Conservation (phyloP, 2,797 vertebrate genomes). For the Sylvilagus floridanus region DNA sequence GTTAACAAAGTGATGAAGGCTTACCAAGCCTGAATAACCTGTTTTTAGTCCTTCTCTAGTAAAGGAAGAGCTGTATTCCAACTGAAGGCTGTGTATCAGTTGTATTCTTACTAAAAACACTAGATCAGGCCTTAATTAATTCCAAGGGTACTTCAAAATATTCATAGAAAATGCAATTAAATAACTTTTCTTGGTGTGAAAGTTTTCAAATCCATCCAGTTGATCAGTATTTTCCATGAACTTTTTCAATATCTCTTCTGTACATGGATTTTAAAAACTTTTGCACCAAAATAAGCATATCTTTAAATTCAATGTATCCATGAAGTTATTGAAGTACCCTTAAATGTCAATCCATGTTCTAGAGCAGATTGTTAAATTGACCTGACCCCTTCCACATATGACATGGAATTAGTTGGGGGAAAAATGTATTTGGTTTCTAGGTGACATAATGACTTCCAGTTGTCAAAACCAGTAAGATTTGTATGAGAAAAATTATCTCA, state of each 20-base stretch:
- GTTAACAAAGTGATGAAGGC: not conserved
- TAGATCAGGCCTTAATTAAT: constrained; percentile 5
- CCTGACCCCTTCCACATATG: not conserved
- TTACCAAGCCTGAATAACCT: not conserved
- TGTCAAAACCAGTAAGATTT: not conserved
- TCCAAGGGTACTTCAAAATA: too few relatives aligned
- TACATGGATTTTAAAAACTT: too few relatives aligned
- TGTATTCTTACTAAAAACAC: not conserved
- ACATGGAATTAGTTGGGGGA: not conserved
- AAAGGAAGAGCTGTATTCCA: not conserved
- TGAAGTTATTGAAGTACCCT: too few relatives aligned
- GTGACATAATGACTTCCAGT: not conserved
- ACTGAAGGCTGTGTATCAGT: not conserved
- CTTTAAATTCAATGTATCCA: too few relatives aligned
- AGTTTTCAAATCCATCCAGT: too few relatives aligned
- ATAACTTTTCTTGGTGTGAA: too few relatives aligned
- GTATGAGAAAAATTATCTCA: not conserved
- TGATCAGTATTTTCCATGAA: too few relatives aligned
- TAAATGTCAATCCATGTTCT: not conserved
- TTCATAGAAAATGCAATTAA: too few relatives aligned
- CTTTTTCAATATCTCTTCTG: too few relatives aligned
- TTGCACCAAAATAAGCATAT: too few relatives aligned
- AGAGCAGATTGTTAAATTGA: not conserved
- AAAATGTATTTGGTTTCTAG: not conserved
- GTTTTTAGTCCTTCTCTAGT: not conserved